Conservation (phyloP, 2,888 invertebrate genomes). For the Acronicta aceris region DNA sequence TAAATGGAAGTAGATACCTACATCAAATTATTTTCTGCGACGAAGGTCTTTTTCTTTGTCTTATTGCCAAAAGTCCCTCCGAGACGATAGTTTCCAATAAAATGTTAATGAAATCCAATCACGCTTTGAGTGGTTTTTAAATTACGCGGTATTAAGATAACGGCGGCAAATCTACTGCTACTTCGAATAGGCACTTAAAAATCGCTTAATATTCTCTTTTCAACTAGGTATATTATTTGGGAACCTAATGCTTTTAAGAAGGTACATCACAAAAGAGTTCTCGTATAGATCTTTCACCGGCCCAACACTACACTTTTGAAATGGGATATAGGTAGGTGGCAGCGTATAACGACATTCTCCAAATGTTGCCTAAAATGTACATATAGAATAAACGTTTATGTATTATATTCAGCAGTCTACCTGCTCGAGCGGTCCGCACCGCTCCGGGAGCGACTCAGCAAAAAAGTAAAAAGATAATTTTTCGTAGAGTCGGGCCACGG, state of each 20-base stretch:
- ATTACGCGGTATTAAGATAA: constrained; percentile 42
- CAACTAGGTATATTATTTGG: constrained; percentile 22
- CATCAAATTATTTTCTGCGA: constrained; percentile 22
- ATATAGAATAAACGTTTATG: constrained; percentile 69
- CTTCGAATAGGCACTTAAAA: constrained; percentile 27
- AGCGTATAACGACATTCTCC: constrained; percentile 51
- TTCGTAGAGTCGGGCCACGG: constrained; percentile 79
- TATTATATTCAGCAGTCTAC: constrained; percentile 82
- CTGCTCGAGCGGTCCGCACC: constrained; percentile 77
- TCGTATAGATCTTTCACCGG: constrained; percentile 4
- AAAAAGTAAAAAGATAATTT: constrained; percentile 87
- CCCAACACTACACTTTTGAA: constrained; percentile 18
- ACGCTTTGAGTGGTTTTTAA: constrained; percentile 40
- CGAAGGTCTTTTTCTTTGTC: constrained; percentile 22
- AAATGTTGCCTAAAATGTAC: constrained; percentile 56
- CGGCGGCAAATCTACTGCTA: constrained; percentile 30
- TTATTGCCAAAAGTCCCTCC: constrained; percentile 32
- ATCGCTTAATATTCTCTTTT: constrained; percentile 32
- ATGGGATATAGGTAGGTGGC: constrained; percentile 26
- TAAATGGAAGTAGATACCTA: constrained; percentile 3
- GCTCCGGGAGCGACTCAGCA: constrained; percentile 78
- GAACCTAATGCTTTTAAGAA: constrained; percentile 15
- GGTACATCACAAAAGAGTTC: constrained; percentile 7
- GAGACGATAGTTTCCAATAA: constrained; percentile 53
- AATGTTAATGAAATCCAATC: constrained; percentile 54